Evolutionary conservation across 2,888 invertebrate species (phyloP), one percentile per base, ranked within the genome.

Genomic region (Brachyptera risi): DNA sequence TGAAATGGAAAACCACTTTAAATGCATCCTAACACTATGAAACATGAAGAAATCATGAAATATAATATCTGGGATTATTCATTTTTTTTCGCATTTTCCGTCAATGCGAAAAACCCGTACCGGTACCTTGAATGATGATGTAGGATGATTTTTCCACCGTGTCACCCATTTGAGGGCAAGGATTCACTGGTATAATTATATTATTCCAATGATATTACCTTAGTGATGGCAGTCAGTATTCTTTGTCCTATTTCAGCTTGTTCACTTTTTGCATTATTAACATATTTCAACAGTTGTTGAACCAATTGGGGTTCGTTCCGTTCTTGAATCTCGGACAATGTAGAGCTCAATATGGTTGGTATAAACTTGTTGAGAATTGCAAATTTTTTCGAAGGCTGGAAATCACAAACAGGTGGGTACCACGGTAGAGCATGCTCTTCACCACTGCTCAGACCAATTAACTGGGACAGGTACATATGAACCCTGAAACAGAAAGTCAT

Each of bases 231-330:
- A 2, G 84, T 81, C 57, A 86, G 79, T 66, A 92, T 88, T 63
- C 90, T 78, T 69, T 90, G 90, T 0, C 90, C 90, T 38, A 91
- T 83, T 73, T 92, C 91, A 1, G 86, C 85, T 64, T 88, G 84
- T 66, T 82, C 74, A 1, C 71, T 71, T 60, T 72, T 73, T 1
- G 73, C 75, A 62, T 72, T 69, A 61, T 74, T 74, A 2, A 75
- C 74, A 67, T 74, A 75, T 35, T 69, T 70, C 24, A 75, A 67
- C 24, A 77, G 69, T 59, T 73, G 72, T 37, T 37, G n/a, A 19
- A 51, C 50, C 27, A 38, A 38, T 23, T 50, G 50, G 4, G 50
- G 40, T 23, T 40, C 38, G 69, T 54, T 62, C 64, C 70, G 63
- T 64, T 70, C 63, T 63, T 54, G 54, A 4, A 54, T 37, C 23